Conservation (phyloP, 2,888 invertebrate species). For the Scelioninae gen. 2 region DNA sequence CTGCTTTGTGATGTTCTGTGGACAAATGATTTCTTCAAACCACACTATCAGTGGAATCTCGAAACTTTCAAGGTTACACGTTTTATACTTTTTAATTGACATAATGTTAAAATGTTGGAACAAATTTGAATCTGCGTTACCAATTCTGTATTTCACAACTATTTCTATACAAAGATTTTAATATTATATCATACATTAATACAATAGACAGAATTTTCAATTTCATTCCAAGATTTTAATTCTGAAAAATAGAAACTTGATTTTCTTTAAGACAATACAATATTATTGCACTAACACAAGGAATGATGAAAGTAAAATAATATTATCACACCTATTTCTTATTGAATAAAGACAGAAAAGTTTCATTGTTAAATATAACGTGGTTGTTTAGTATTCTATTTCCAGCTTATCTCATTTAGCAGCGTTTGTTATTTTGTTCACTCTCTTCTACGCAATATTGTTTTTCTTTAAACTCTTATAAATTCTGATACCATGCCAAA, state of each 20-base stretch:
- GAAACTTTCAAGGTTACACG: conserved; percentile 40
- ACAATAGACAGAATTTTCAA: not conserved
- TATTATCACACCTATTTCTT: not conserved
- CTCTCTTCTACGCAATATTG: conserved; percentile 1
- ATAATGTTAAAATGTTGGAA: not conserved
- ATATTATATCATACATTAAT: too few species aligned
- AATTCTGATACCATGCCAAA: conserved; percentile 20
- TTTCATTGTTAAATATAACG: conserved; percentile 18
- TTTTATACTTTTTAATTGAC: too few species aligned
- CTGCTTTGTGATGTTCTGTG: conserved; percentile 97
- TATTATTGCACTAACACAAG: not conserved
- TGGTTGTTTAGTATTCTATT: conserved; percentile 25
- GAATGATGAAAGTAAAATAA: not conserved
- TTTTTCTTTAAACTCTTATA: conserved; percentile 10
- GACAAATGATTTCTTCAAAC: conserved; percentile 78
- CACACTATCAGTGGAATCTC: conserved; percentile 56
- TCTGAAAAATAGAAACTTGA: conserved; percentile 20
- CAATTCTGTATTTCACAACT: too few species aligned
- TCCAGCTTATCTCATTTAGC: conserved; percentile 9
- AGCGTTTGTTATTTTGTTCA: not conserved
- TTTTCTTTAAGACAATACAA: not conserved
- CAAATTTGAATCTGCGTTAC: conserved; percentile 1
- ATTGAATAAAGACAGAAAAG: conserved; percentile 10
- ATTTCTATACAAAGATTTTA: too few species aligned
- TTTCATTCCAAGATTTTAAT: conserved; percentile 25